A percentile compares a stretch with the other conserved stretches of the same genome.
phyloP scores from a whole-genome alignment of 2,113 vertebrate species.

The Phaethornis superciliosus region DNA sequence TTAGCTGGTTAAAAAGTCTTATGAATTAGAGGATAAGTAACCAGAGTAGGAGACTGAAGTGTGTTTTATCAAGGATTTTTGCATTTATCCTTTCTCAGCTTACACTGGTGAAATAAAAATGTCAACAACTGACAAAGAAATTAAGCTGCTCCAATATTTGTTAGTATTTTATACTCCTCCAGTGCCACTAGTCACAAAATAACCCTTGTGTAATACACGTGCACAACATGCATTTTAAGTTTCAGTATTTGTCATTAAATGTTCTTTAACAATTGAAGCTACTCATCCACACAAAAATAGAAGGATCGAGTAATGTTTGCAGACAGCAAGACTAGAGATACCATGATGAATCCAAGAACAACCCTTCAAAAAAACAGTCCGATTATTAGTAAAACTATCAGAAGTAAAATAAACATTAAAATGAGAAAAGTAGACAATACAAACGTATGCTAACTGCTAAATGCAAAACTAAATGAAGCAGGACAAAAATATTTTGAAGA shows the following conservation, averaged over 20 bases:
- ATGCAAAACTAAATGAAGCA: not conserved
- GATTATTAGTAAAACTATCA: not conserved
- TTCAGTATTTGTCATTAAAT: not conserved
- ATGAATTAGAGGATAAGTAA: not conserved
- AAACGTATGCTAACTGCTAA: not conserved
- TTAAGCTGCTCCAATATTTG: slow-evolving; percentile 1
- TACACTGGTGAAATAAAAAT: slow-evolving; percentile 17
- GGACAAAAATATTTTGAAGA: not conserved
- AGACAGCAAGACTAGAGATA: not conserved
- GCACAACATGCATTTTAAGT: not conserved
- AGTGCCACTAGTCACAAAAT: slow-evolving; percentile 1
- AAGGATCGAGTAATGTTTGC: not conserved
- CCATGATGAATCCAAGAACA: not conserved
- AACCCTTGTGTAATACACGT: not conserved
- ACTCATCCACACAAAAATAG: not conserved
- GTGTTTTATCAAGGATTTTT: slow-evolving; percentile 7
- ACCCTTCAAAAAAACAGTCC: not conserved
- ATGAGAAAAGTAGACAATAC: not conserved
- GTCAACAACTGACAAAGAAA: slow-evolving; percentile 25
- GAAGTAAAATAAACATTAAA: not conserved
- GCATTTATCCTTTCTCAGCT: slow-evolving; percentile 3
- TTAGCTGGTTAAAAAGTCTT: not conserved
- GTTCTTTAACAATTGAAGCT: not conserved
- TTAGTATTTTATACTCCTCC: not conserved
- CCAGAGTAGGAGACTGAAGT: not conserved